phyloP scores from a whole-genome alignment of 2,888 invertebrate species.

The Pheosia tremula region DNA sequence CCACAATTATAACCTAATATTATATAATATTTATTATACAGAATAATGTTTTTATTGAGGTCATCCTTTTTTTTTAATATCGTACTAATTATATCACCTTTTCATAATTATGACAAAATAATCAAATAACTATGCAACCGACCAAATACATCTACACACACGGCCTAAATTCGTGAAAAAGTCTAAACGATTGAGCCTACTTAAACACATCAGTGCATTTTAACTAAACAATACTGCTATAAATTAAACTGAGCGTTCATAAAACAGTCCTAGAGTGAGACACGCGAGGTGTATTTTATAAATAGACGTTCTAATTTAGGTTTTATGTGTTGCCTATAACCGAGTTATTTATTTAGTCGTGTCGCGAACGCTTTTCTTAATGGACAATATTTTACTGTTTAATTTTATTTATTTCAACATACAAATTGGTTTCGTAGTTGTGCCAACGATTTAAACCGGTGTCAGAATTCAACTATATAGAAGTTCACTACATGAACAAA shows the following conservation, averaged over 20 bases:
- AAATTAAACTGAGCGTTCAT: constrained; percentile 36
- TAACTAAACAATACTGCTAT: constrained; percentile 33
- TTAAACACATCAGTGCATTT: neutral
- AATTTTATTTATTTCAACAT: neutral
- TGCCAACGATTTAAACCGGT: no score
- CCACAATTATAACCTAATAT: no score
- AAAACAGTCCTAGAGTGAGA: constrained; percentile 33
- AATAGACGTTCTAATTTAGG: constrained; percentile 47
- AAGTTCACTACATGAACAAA: no score
- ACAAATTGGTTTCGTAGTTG: no score
- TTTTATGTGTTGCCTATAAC: constrained; percentile 47
- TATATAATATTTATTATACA: no score
- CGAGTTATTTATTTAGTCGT: constrained; percentile 25
- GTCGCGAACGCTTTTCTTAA: constrained; percentile 25
- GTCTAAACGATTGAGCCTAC: constrained; percentile 1
- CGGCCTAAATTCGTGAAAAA: neutral
- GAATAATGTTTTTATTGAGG: no score
- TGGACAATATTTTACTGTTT: constrained; percentile 15
- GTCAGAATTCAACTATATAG: no score
- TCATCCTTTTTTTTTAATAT: no score
- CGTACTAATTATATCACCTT: no score
- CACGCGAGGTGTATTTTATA: constrained; percentile 38
- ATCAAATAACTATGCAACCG: neutral
- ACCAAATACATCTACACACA: neutral
- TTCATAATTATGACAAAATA: no score